phyloP scores from a whole-genome alignment of 2,888 invertebrate genomes.

The Trachelus troglodyta region DNA sequence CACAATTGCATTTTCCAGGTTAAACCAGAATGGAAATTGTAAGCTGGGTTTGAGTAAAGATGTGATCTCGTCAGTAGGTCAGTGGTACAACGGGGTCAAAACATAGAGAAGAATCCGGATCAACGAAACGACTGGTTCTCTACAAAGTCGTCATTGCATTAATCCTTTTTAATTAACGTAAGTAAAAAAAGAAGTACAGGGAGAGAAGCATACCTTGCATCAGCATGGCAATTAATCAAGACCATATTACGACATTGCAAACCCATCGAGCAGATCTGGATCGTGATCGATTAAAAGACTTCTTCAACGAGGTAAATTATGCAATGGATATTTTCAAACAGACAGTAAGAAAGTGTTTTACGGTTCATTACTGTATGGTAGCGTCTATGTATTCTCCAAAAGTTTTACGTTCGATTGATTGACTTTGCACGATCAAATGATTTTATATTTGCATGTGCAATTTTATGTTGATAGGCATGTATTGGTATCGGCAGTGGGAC shows the following conservation, averaged over 20 bases:
- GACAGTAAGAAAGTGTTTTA: background rate
- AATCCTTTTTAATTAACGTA: background rate
- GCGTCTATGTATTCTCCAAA: background rate
- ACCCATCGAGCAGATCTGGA: background rate
- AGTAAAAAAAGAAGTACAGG: background rate
- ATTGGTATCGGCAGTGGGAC: background rate
- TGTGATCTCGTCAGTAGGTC: constrained; percentile 42
- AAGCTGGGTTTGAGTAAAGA: background rate
- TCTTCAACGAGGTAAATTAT: background rate
- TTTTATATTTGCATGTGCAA: background rate
- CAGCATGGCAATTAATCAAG: background rate
- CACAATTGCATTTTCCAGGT: background rate
- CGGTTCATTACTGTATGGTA: background rate
- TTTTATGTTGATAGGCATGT: background rate
- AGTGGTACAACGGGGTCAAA: constrained; percentile 39
- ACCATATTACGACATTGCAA: background rate
- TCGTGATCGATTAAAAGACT: background rate
- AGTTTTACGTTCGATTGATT: background rate
- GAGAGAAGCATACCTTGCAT: background rate
- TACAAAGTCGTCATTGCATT: background rate
- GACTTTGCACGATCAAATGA: background rate
- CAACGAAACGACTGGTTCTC: background rate
- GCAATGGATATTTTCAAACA: background rate
- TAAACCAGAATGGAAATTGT: background rate
- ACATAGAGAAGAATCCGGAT: background rate